These are phyloP conservation scores for Papilio xuthus DNA, from an alignment of 1,140 invertebrate species.

Conservation along the genomic window DNA sequence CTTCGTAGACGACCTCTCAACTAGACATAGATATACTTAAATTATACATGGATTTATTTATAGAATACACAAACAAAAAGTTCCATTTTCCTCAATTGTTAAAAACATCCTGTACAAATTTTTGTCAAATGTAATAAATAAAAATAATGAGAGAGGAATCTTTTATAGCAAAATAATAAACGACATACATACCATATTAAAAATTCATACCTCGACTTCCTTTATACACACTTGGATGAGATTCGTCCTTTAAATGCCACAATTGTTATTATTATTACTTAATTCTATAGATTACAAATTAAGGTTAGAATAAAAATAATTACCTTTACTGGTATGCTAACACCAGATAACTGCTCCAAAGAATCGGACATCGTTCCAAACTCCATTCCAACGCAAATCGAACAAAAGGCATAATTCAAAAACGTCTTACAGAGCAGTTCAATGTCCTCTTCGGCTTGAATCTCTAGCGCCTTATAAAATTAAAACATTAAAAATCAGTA, in stretches of 20 bases:
- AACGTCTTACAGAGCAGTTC: slow-evolving; percentile 82
- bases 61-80: too few relatives aligned
- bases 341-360: slow-evolving; percentile 43
- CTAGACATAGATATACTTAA: slow-evolving; percentile 42
- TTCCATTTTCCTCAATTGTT: too few relatives aligned
- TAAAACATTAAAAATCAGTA: not conserved
- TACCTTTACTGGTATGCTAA: slow-evolving; percentile 9
- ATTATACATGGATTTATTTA: slow-evolving; percentile 15
- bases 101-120: too few relatives aligned
- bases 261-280: not conserved
- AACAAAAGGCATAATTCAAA: slow-evolving; percentile 83
- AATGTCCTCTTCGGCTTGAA: slow-evolving; percentile 82
- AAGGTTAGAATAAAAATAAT: not conserved
- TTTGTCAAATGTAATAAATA: too few relatives aligned
- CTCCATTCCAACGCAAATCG: slow-evolving; percentile 74
- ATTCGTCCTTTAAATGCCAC: slow-evolving; percentile 47
- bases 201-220: slow-evolving; percentile 36
- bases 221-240: slow-evolving; percentile 53
- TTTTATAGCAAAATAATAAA: not conserved
- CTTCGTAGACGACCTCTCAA: slow-evolving; percentile 55
- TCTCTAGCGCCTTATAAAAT: slow-evolving; percentile 80
- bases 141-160: too few relatives aligned
- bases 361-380: slow-evolving; percentile 53
- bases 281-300: not conserved
- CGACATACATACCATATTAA: not conserved